Conservation (phyloP, 2,797 vertebrate genomes). For the Champsocephalus esox region DNA sequence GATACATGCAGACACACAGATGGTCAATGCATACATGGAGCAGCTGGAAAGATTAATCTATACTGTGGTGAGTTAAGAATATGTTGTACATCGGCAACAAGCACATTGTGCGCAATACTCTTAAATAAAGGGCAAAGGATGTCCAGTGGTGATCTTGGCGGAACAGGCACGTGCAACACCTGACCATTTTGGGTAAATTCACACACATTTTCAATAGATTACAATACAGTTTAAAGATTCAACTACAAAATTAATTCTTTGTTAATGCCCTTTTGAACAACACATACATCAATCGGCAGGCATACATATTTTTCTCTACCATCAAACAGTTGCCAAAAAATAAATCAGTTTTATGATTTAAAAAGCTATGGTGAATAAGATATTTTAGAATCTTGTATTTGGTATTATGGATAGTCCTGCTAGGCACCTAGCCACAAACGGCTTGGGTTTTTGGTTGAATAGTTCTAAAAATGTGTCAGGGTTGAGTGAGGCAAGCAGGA, state of each 20-base stretch:
- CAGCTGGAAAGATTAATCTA: conserved; percentile 18
- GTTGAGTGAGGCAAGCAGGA: no score
- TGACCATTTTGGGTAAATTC: background rate
- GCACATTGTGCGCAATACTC: background rate
- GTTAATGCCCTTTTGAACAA: background rate
- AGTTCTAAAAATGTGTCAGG: no score
- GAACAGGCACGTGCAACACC: background rate
- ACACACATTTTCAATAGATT: background rate
- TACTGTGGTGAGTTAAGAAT: conserved; percentile 13
- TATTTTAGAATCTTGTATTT: no score
- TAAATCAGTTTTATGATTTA: background rate
- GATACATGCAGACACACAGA: conserved; percentile 22
- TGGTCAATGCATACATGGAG: background rate
- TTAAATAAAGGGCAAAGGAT: background rate
- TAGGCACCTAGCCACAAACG: no score
- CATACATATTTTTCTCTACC: background rate
- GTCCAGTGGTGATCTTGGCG: conserved; percentile 4
- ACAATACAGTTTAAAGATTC: background rate
- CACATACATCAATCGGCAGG: background rate
- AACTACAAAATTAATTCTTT: no score
- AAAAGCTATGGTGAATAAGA: no score
- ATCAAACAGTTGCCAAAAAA: background rate
- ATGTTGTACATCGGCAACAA: conserved; percentile 25
- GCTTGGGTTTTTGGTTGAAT: no score
- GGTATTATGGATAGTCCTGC: no score